Evolutionary conservation across 2,113 vertebrate genomes (phyloP).

Genomic region (Cyrtonyx montezumae): DNA sequence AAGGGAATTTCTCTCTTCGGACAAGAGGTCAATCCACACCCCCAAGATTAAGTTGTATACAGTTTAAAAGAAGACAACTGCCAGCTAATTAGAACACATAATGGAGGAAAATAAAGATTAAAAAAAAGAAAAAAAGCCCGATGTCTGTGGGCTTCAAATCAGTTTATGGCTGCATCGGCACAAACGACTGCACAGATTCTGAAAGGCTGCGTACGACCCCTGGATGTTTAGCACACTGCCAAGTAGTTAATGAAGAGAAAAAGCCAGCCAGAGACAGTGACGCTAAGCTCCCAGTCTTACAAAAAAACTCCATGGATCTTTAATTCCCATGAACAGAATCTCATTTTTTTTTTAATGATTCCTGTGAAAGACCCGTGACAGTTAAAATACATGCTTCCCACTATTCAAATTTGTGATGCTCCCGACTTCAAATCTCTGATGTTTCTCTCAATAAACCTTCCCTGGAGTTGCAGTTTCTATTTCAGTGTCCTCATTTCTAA

Average conservation of each 20-base stretch:
- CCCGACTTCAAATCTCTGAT: background rate
- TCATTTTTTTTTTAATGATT: constrained; percentile 39
- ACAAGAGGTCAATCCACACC: constrained; percentile 23
- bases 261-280: constrained; percentile 1
- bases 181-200: background rate
- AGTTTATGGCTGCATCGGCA: fast-evolving
- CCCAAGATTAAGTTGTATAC: background rate
- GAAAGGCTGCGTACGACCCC: background rate
- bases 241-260: constrained; percentile 49
- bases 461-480: background rate
- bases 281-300: background rate
- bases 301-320: background rate
- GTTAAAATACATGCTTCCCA: background rate
- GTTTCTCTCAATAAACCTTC: constrained; percentile 14
- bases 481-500: background rate
- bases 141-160: background rate
- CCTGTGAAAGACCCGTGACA: constrained; percentile 26
- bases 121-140: background rate
- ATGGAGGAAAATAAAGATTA: background rate
- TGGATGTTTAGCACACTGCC: constrained; percentile 41
- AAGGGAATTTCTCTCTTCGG: constrained; percentile 14
- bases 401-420: constrained; percentile 42
- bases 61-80: constrained; percentile 24
- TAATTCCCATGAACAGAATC: constrained; percentile 47
- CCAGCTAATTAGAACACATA: background rate